These are phyloP conservation scores for Liasis olivaceus DNA, from an alignment of 2,797 vertebrate genomes.

Conservation along the genomic window DNA sequence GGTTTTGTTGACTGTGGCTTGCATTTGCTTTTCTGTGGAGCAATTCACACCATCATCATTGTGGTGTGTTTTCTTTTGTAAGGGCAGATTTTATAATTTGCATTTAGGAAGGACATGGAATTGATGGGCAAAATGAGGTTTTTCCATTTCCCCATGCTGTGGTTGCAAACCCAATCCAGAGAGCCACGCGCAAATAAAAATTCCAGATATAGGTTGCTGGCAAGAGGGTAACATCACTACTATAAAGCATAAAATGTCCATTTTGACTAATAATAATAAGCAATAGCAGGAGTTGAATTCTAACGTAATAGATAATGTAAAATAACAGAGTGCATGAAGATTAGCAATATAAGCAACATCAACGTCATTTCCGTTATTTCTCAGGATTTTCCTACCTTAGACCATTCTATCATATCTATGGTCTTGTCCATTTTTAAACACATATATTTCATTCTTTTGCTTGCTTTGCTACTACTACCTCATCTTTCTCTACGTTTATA, in stretches of 20 bases:
- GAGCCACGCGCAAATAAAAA: background rate
- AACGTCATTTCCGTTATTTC: background rate
- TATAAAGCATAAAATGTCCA: background rate
- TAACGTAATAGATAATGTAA: no score
- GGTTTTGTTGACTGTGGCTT: background rate
- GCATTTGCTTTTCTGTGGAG: background rate
- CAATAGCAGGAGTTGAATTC: background rate
- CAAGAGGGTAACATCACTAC: background rate
- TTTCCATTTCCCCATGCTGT: background rate
- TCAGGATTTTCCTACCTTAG: constrained; percentile 23
- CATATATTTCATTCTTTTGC: background rate
- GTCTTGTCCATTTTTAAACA: background rate
- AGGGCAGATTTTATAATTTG: background rate
- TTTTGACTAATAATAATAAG: background rate
- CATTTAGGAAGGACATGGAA: background rate
- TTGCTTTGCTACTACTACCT: constrained; percentile 3
- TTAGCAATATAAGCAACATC: background rate
- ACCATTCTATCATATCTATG: background rate
- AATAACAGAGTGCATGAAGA: background rate
- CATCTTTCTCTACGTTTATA: background rate
- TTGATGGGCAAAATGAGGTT: background rate
- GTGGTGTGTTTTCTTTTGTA: background rate
- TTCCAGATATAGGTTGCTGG: background rate
- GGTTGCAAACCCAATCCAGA: background rate
- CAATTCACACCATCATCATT: background rate